phyloP scores from a whole-genome alignment of 2,113 vertebrate genomes.

The Leptobrachium leishanense region DNA sequence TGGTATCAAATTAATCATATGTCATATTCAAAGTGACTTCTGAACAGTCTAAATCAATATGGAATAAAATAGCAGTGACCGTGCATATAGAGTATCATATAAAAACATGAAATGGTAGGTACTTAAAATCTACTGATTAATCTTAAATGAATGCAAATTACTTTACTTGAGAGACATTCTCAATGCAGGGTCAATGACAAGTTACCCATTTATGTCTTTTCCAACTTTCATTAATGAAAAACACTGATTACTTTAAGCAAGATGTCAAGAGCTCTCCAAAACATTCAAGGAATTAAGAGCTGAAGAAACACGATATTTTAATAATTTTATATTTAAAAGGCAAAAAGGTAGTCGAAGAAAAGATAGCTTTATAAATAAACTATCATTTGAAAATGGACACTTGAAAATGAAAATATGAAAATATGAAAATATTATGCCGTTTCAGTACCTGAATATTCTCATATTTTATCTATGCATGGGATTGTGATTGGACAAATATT shows the following conservation, averaged over 20 bases:
- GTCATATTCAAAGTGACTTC: slow-evolving; percentile 17
- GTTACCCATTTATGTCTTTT: slow-evolving; percentile 44
- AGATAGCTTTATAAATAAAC: neutral
- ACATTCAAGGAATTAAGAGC: slow-evolving; percentile 28
- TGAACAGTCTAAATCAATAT: slow-evolving; percentile 34
- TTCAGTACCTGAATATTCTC: neutral
- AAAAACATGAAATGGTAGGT: slow-evolving; percentile 39
- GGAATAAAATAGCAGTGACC: slow-evolving; percentile 30
- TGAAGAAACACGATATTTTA: slow-evolving; percentile 36
- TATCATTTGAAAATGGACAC: neutral
- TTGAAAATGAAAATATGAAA: neutral
- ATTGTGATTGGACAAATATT: neutral
- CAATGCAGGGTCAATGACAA: slow-evolving; percentile 45
- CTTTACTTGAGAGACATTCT: slow-evolving; percentile 41
- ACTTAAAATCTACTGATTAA: slow-evolving; percentile 45
- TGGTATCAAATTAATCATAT: slow-evolving; percentile 31
- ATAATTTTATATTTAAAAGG: slow-evolving; percentile 35
- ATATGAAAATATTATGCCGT: neutral
- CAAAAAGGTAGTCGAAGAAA: neutral
- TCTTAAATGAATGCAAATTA: slow-evolving; percentile 46
- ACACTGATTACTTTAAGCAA: slow-evolving; percentile 44
- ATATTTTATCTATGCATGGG: neutral
- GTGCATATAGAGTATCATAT: slow-evolving; percentile 39
- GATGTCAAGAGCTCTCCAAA: slow-evolving; percentile 47
- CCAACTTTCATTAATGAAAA: slow-evolving; percentile 38